These are phyloP conservation scores for Entelurus aequoreus DNA, from an alignment of 2,113 vertebrate species.

Conservation along the genomic window DNA sequence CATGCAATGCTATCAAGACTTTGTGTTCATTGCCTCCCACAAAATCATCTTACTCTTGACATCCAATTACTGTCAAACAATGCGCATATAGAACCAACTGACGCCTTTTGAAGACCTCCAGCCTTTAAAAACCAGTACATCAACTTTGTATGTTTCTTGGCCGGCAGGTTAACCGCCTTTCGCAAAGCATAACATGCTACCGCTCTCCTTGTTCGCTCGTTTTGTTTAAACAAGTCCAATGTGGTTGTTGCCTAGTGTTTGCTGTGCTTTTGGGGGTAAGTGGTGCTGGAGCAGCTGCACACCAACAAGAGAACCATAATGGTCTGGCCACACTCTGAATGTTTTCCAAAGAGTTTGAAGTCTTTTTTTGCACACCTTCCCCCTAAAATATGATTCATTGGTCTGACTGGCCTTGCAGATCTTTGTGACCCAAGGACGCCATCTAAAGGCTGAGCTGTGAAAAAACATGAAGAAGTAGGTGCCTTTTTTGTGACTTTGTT, in stretches of 20 bases:
- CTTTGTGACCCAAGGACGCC: slow-evolving; percentile 48
- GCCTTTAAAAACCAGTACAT: slow-evolving; percentile 47
- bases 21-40: not conserved
- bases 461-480: not conserved
- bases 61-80: not conserved
- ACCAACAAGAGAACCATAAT: slow-evolving; percentile 43
- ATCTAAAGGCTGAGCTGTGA: slow-evolving; percentile 50
- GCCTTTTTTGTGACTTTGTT: slow-evolving; percentile 8
- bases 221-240: slow-evolving; percentile 64
- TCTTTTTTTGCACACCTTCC: slow-evolving; percentile 14
- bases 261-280: slow-evolving; percentile 29
- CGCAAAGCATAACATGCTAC: slow-evolving; percentile 63
- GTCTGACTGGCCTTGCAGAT: slow-evolving; percentile 1
- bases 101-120: slow-evolving; percentile 23
- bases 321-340: slow-evolving; percentile 19
- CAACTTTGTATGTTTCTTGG: slow-evolving; percentile 64
- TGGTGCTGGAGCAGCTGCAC: slow-evolving; percentile 47
- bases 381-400: slow-evolving; percentile 38
- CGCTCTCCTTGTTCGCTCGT: slow-evolving; percentile 41
- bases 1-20: not conserved
- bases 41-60: not conserved
- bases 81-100: not conserved
- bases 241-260: slow-evolving; percentile 40
- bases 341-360: slow-evolving; percentile 38
- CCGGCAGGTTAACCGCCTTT: slow-evolving; percentile 49